Conservation (phyloP, 1,140 invertebrate species). For the Riptortus pedestris region DNA sequence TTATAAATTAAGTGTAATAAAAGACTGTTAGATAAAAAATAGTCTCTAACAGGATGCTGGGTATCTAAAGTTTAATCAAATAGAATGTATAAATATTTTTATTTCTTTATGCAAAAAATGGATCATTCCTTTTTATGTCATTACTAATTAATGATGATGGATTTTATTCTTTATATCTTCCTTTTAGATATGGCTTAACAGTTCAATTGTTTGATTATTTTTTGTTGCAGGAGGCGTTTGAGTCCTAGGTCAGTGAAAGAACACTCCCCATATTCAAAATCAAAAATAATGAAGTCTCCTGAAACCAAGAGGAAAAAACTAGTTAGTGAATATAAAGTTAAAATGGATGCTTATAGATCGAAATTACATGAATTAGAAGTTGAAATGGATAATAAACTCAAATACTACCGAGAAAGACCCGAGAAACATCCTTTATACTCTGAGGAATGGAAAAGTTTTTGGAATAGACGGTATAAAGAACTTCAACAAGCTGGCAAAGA, state of each 20-base stretch:
- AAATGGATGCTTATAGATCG: constrained; percentile 2
- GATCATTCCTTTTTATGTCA: too few relatives aligned
- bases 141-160: too few relatives aligned
- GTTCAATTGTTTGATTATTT: too few relatives aligned
- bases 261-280: not conserved
- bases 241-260: not conserved
- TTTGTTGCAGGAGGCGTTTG: not conserved
- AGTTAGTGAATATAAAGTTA: not conserved
- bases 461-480: constrained; percentile 70
- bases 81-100: too few relatives aligned
- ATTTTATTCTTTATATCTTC: too few relatives aligned
- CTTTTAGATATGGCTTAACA: too few relatives aligned
- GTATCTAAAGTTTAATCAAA: too few relatives aligned
- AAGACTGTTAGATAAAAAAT: too few relatives aligned
- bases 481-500: constrained; percentile 47
- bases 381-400: constrained; percentile 46
- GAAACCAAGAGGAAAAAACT: not conserved
- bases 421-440: constrained; percentile 76
- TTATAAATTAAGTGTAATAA: too few relatives aligned
- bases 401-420: constrained; percentile 67
- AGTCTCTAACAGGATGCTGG: too few relatives aligned
- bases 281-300: not conserved
- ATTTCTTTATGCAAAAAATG: too few relatives aligned
- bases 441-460: constrained; percentile 78
- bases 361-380: constrained; percentile 38